phyloP scores from a whole-genome alignment of 2,113 vertebrate genomes.

The Pandion haliaetus region DNA sequence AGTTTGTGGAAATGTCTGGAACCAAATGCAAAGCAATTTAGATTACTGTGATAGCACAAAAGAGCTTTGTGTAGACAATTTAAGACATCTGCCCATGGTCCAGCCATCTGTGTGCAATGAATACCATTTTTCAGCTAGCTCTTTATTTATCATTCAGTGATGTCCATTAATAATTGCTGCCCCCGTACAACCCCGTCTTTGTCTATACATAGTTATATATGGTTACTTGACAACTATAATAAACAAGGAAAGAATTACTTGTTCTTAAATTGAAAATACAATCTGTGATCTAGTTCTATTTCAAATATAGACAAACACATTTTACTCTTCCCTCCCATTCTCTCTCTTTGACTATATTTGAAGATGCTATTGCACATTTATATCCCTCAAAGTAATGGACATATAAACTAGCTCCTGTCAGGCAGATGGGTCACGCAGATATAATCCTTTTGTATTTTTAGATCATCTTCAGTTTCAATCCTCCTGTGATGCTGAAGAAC shows the following conservation, averaged over 20 bases:
- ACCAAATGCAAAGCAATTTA: conserved; percentile 53
- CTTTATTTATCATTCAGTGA: conserved; percentile 38
- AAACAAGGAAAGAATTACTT: conserved; percentile 33
- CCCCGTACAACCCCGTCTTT: background rate
- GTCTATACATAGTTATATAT: conserved; percentile 20
- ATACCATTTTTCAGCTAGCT: conserved; percentile 30
- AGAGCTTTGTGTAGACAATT: conserved; percentile 37
- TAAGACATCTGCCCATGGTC: conserved; percentile 56
- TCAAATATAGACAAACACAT: conserved; percentile 13
- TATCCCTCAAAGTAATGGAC: background rate
- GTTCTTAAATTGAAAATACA: conserved; percentile 41
- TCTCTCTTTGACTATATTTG: background rate
- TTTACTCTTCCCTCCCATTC: background rate
- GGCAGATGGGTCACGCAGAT: background rate
- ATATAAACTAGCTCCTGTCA: background rate
- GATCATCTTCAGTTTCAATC: background rate
- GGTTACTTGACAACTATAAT: conserved; percentile 41
- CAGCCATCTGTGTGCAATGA: conserved; percentile 61
- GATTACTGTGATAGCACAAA: conserved; percentile 49
- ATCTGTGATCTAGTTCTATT: conserved; percentile 35
- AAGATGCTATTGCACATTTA: background rate
- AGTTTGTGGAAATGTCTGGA: conserved; percentile 42
- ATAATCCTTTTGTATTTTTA: background rate
- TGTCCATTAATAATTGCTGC: conserved; percentile 52
- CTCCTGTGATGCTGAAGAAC: background rate